Percentiles rank a stretch among this genome's conserved stretches.
Evolutionary conservation across 2,888 invertebrate genomes (phyloP).

Genomic region (Chrysolina haemoptera): DNA sequence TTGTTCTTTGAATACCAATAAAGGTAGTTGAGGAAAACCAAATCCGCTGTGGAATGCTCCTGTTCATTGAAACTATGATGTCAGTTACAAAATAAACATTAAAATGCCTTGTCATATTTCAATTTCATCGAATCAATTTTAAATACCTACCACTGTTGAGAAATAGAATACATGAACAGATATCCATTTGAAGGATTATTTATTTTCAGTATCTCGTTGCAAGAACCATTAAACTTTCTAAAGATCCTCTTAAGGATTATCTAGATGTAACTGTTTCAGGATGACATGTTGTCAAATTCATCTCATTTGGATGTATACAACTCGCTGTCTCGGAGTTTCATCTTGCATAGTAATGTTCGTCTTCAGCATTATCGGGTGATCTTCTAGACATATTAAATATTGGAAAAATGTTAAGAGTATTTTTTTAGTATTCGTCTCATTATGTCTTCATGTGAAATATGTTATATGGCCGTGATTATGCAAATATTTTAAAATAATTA

Average conservation of each 20-base stretch:
- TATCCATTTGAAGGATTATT: constrained; percentile 38
- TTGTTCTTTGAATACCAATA: neutral
- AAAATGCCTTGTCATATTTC: neutral
- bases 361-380: constrained; percentile 43
- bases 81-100: neutral
- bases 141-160: constrained; percentile 12
- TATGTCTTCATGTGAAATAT: no score
- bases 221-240: constrained; percentile 43
- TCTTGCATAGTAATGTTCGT: constrained; percentile 43
- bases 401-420: neutral
- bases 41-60: neutral
- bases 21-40: neutral
- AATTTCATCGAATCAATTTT: neutral
- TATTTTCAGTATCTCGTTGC: constrained; percentile 34
- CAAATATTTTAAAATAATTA: neutral
- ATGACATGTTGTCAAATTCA: constrained; percentile 51
- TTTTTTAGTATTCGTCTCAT: neutral
- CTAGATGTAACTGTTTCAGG: constrained; percentile 49
- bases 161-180: constrained; percentile 22
- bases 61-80: neutral
- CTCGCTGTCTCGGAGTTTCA: constrained; percentile 41
- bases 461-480: neutral
- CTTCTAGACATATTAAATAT: constrained; percentile 35
- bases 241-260: constrained; percentile 48
- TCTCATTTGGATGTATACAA: constrained; percentile 49